phyloP scores from a whole-genome alignment of 2,888 invertebrate species.

The Meteorus cinctellus region DNA sequence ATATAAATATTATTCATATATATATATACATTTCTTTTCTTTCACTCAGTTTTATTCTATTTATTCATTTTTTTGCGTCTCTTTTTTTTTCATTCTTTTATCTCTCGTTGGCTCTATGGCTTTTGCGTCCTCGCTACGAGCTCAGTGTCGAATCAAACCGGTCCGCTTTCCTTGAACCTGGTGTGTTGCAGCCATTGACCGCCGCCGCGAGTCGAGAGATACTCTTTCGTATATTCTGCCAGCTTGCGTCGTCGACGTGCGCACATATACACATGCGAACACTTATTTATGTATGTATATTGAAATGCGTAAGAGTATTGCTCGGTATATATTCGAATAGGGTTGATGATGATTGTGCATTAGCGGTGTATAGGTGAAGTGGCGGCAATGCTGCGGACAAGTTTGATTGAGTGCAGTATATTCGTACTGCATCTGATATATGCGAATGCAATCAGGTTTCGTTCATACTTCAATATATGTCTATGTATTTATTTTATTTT shows the following conservation, averaged over 20 bases:
- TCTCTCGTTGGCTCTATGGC: constrained; percentile 35
- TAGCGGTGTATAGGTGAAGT: neutral
- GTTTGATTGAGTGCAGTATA: constrained; percentile 12
- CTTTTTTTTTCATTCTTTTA: constrained; percentile 12
- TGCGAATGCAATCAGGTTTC: neutral
- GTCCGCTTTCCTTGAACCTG: constrained; percentile 72
- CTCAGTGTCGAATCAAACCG: constrained; percentile 67
- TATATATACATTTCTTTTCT: neutral
- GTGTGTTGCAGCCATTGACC: constrained; percentile 72
- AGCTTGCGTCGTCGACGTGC: neutral
- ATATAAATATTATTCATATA: neutral
- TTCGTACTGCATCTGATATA: neutral
- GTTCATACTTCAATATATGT: neutral
- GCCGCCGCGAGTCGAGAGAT: constrained; percentile 50
- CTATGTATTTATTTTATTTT: neutral
- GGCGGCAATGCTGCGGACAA: constrained; percentile 3
- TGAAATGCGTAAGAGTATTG: too few species aligned
- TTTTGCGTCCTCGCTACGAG: constrained; percentile 43
- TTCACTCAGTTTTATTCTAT: neutral
- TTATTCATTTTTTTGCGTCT: neutral
- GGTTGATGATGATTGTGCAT: too few species aligned
- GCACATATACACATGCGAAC: neutral
- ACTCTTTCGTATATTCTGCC: constrained; percentile 17
- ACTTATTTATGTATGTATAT: neutral
- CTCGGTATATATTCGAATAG: too few species aligned